Conservation (phyloP, 2,113 vertebrate species). For the Tor tambroides region DNA sequence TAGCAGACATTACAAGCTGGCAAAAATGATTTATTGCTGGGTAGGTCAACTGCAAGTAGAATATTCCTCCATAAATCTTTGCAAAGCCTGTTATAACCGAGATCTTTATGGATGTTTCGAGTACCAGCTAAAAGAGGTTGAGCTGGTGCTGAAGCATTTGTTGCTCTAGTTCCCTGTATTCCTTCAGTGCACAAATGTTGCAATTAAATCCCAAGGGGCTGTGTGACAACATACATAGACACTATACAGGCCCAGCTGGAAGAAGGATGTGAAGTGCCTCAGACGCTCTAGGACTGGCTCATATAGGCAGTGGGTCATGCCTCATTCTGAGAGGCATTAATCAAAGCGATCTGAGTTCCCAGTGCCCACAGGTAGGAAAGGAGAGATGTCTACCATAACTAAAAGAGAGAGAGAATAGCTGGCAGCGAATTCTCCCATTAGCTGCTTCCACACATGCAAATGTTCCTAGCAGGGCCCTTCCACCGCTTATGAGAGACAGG, state of each 20-base stretch:
- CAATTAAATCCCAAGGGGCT: conserved; percentile 3
- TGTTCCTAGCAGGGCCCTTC: not conserved
- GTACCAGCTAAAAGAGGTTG: not conserved
- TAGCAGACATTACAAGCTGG: not conserved
- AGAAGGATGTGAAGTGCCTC: not conserved
- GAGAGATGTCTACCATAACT: not conserved
- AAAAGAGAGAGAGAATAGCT: conserved; percentile 3
- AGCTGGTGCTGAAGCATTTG: not conserved
- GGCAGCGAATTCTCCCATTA: conserved; percentile 7
- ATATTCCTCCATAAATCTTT: conserved; percentile 16
- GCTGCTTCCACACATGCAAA: conserved; percentile 23
- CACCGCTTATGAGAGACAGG: not conserved
- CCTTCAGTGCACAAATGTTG: not conserved
- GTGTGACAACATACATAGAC: not conserved
- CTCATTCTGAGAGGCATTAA: conserved; percentile 24
- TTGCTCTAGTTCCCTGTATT: not conserved
- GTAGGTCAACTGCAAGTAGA: not conserved
- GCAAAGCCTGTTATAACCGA: conserved; percentile 10
- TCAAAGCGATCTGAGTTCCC: conserved; percentile 23
- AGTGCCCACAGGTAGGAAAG: conserved; percentile 18
- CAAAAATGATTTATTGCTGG: conserved; percentile 15
- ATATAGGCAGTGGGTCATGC: conserved; percentile 27
- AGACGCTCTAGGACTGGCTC: not conserved
- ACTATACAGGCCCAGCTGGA: conserved; percentile 2
- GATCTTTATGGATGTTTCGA: not conserved